Evolutionary conservation across 2,888 invertebrate species (phyloP).

Genomic region (Maniola hyperantus): DNA sequence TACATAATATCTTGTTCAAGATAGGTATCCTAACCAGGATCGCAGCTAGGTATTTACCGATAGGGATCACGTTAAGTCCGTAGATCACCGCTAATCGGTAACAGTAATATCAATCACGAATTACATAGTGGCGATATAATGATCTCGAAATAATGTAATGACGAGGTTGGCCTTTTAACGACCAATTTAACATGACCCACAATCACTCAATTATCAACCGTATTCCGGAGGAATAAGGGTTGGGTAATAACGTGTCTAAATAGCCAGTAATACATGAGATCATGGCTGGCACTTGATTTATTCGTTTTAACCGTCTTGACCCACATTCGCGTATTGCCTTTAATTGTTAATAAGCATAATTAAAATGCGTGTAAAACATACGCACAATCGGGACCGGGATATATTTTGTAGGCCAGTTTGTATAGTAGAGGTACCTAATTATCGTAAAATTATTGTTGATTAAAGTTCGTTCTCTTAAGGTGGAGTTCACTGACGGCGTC

Average conservation of each 20-base stretch:
- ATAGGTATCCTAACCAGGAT: neutral
- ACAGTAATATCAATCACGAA: conserved; percentile 63
- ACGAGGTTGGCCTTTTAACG: conserved; percentile 62
- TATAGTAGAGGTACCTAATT: neutral
- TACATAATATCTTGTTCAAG: neutral
- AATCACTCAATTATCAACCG: conserved; percentile 46
- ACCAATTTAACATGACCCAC: conserved; percentile 46
- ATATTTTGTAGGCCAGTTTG: conserved; percentile 30
- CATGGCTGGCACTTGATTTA: conserved; percentile 77
- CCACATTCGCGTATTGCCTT: conserved; percentile 77
- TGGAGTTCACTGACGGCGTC: too few relatives aligned
- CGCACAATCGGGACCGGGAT: conserved; percentile 41
- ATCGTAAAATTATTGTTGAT: neutral
- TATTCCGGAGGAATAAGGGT: conserved; percentile 49
- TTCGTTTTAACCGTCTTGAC: conserved; percentile 80
- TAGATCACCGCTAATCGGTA: conserved; percentile 40
- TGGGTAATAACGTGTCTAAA: conserved; percentile 40
- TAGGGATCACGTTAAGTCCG: conserved; percentile 39
- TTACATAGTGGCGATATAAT: conserved; percentile 65
- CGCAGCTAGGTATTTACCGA: conserved; percentile 21
- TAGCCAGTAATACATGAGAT: conserved; percentile 66
- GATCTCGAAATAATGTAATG: conserved; percentile 76
- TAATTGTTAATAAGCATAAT: conserved; percentile 82
- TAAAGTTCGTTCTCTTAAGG: neutral
- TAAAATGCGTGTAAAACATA: conserved; percentile 77